Base-by-base conservation (phyloP, 1,140 invertebrate genomes). In the Hestina assimilis region DNA sequence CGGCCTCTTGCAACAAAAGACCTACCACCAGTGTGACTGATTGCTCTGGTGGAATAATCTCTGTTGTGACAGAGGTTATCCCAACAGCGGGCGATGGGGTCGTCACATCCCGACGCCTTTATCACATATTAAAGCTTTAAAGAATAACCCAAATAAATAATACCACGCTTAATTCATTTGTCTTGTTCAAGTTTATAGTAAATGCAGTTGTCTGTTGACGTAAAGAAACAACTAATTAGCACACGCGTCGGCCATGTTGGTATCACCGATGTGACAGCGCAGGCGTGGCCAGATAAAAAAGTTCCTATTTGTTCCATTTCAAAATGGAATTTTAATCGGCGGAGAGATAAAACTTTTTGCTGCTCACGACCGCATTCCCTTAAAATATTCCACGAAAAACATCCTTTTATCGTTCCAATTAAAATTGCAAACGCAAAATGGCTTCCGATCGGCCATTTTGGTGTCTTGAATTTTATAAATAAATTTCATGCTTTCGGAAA, bases 361-460 rank as follows among this genome's bases (percentile, higher is more conserved):
- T 50, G 40, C 65, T 46, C 56, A 58, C 63, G 55, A 66, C 67
- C 56, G 56, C 61, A 68, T 69, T 66, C 65, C 64, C 47, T 55
- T 66, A 50, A 71, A 76, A 76, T 74, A 79, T 83, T 76, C 74
- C 71, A 66, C 72, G 73, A 79, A 81, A 76, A 77, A 66, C 52
- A 50, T 55, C 57, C 75, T 63, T 72, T 79, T 75, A 74, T 74
- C 74, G 68, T 73, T 63, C 79, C 79, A 84, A 84, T 87, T 87
- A 87, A 87, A 75, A 87, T 84, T 84, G 72, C 70, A 41, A 73
- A 76, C 74, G 63, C 67, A 83, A 83, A 77, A 86, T 87, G 81
- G 83, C 79, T 80, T 70, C 79, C 69, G 66, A 66, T 67, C 75
- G 73, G 76, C 80, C 79, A 84, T 87, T 73, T 83, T 83, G 73